Conservation (phyloP, 2,888 invertebrate species). For the Drosophila austrosaltans region DNA sequence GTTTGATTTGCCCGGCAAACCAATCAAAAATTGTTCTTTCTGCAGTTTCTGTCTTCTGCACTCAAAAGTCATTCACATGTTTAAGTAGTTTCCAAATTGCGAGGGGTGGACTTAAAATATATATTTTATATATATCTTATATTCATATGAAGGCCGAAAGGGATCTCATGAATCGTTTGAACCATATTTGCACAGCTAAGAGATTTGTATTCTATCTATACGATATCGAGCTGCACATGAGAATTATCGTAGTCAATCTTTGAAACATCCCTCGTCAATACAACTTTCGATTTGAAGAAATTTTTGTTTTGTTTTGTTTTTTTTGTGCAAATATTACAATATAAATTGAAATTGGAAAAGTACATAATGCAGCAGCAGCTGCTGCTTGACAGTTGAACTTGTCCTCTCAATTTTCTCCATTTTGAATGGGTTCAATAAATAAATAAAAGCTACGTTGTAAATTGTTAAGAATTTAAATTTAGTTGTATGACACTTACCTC, state of each 20-base stretch:
- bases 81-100: constrained; percentile 18
- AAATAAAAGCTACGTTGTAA: constrained; percentile 40
- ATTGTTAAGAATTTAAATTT: constrained; percentile 3
- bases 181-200: too few species aligned
- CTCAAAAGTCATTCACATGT: constrained; percentile 45
- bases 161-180: too few species aligned
- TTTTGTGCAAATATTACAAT: constrained; percentile 17
- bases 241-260: too few species aligned
- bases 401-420: constrained; percentile 8
- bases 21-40: constrained; percentile 36
- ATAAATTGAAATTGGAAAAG: constrained; percentile 35
- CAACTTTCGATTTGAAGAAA: neutral
- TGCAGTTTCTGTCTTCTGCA: constrained; percentile 35
- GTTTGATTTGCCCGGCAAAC: constrained; percentile 34
- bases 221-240: too few species aligned
- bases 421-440: constrained; percentile 47
- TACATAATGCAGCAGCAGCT: constrained; percentile 22
- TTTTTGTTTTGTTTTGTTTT: neutral
- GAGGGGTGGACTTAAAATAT: neutral
- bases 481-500: constrained; percentile 71
- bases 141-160: too few species aligned
- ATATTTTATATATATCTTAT: too few species aligned
- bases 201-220: too few species aligned
- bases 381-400: constrained; percentile 33
- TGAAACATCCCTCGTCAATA: neutral